phyloP scores from a whole-genome alignment of 2,888 invertebrate genomes.

The Coleophora flavipennella region DNA sequence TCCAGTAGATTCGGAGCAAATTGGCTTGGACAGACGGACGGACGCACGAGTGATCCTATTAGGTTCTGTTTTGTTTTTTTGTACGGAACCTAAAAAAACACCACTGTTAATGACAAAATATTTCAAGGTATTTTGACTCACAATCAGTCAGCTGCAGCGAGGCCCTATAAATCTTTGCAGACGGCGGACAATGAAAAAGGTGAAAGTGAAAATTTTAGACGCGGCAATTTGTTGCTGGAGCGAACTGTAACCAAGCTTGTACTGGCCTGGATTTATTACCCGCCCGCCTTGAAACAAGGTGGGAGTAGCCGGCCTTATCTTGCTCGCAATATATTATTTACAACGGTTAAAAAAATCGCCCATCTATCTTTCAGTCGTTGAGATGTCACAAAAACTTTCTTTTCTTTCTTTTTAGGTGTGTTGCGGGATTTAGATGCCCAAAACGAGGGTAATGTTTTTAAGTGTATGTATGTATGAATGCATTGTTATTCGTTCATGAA shows the following conservation, averaged over 20 bases:
- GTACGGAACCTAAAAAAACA: too few relatives aligned
- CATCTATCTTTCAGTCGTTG: constrained; percentile 32
- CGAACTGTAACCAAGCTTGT: constrained; percentile 22
- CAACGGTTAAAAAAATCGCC: constrained; percentile 32
- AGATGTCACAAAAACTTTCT: constrained; percentile 31
- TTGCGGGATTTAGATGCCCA: too few relatives aligned
- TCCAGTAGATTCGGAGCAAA: too few relatives aligned
- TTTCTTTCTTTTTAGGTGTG: not conserved
- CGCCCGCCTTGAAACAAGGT: constrained; percentile 37
- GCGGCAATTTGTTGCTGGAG: constrained; percentile 36
- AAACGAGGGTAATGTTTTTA: too few relatives aligned
- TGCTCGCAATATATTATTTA: constrained; percentile 41
- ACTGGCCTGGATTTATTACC: constrained; percentile 29
- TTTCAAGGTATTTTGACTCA: constrained; percentile 16
- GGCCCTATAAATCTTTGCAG: constrained; percentile 5
- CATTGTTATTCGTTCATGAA: too few relatives aligned
- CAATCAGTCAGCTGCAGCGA: too few relatives aligned
- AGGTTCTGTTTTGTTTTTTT: too few relatives aligned
- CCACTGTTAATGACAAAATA: constrained; percentile 7
- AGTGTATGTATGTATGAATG: too few relatives aligned
- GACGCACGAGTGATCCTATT: too few relatives aligned
- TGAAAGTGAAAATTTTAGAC: constrained; percentile 38
- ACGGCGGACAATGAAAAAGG: constrained; percentile 41
- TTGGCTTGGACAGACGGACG: too few relatives aligned
- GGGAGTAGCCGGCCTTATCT: constrained; percentile 36